These are phyloP conservation scores for Gulo gulo DNA, from an alignment of 2,113 vertebrate genomes.

Conservation along the genomic window DNA sequence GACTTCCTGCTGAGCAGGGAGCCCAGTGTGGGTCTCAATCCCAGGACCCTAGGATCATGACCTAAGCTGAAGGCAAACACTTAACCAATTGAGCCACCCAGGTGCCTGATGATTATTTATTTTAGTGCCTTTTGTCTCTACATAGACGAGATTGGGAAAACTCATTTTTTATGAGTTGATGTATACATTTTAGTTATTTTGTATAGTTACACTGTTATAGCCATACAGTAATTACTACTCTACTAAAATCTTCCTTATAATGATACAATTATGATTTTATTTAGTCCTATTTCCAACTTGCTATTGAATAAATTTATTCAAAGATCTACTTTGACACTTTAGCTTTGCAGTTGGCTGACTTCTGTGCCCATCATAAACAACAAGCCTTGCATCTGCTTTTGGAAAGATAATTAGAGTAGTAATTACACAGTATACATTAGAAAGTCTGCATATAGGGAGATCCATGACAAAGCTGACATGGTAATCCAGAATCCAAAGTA, in stretches of 20 bases:
- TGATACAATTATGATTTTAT: not conserved
- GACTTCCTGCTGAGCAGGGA: too few relatives aligned
- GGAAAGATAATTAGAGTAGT: conserved; percentile 1
- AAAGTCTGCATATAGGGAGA: not conserved
- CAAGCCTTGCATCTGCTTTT: not conserved
- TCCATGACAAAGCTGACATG: not conserved
- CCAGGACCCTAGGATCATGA: too few relatives aligned
- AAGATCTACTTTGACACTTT: not conserved
- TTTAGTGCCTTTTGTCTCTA: not conserved
- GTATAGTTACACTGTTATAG: not conserved
- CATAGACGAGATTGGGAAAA: not conserved
- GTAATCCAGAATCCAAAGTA: not conserved
- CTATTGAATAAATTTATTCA: conserved; percentile 33
- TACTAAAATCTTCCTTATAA: not conserved
- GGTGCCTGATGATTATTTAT: not conserved
- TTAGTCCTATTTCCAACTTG: not conserved
- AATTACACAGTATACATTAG: not conserved
- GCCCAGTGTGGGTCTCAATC: too few relatives aligned
- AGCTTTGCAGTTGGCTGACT: not conserved
- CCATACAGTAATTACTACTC: not conserved
- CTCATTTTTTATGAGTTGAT: not conserved
- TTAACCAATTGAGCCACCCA: too few relatives aligned
- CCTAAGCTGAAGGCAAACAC: too few relatives aligned
- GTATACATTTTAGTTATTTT: not conserved
- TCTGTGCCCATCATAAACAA: not conserved